Percentiles rank a stretch among this genome's conserved stretches.
phyloP scores from a whole-genome alignment of 2,888 invertebrate species.

The Copidosoma aretas region DNA sequence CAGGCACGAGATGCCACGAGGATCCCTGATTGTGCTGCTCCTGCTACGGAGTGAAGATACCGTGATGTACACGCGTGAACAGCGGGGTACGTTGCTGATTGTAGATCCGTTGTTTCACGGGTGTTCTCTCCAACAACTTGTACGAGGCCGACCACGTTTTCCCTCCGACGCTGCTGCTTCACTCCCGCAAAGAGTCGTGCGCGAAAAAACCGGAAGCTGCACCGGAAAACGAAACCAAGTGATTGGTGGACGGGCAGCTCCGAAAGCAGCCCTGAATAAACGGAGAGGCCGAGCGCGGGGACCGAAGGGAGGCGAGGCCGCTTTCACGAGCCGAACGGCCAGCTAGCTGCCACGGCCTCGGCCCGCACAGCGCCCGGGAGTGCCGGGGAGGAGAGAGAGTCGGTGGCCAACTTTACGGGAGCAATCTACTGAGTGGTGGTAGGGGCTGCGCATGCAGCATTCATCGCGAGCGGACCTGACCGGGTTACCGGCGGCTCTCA shows the following conservation, averaged over 20 bases:
- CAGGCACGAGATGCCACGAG: not conserved
- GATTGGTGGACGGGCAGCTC: not conserved
- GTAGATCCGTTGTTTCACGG: not conserved
- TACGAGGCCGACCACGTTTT: not conserved
- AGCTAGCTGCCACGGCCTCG: too few relatives aligned
- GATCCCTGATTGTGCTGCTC: constrained; percentile 17
- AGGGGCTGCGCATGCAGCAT: constrained; percentile 49
- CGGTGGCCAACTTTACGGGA: constrained; percentile 48
- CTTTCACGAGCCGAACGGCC: not conserved
- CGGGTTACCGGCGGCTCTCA: constrained; percentile 10
- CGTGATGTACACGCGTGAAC: not conserved
- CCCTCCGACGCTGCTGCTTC: not conserved
- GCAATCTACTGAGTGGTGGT: constrained; percentile 56
- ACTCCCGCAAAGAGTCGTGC: too few relatives aligned
- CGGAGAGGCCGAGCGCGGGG: not conserved
- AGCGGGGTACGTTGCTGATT: not conserved
- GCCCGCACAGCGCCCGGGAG: too few relatives aligned
- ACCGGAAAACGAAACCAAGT: too few relatives aligned
- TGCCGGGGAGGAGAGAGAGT: not conserved
- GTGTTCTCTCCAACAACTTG: too few relatives aligned
- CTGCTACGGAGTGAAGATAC: not conserved
- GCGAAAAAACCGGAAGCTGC: too few relatives aligned
- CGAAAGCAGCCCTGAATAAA: not conserved
- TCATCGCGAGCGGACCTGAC: constrained; percentile 43
- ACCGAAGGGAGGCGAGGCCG: not conserved